Evolutionary conservation across 2,113 vertebrate species (phyloP).

Genomic region (Todiramphus saurophagus): DNA sequence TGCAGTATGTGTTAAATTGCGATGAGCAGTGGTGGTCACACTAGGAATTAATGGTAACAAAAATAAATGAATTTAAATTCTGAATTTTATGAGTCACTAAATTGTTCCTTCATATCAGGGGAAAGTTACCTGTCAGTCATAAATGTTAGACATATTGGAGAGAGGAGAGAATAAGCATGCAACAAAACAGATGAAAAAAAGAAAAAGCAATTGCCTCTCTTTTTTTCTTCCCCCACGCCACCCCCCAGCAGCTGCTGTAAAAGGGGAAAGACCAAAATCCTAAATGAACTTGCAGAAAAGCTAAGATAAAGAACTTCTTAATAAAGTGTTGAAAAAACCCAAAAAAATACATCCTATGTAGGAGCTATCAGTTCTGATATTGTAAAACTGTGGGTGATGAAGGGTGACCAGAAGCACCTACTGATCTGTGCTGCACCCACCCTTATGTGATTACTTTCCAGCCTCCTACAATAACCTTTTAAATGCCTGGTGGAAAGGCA

Average conservation of each 20-base stretch:
- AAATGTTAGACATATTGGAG: background rate
- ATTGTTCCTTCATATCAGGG: background rate
- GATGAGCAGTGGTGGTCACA: constrained; percentile 29
- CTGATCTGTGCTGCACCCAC: background rate
- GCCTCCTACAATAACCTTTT: background rate
- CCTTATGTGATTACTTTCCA: background rate
- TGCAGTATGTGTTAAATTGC: constrained; percentile 53
- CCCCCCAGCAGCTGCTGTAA: background rate
- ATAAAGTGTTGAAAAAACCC: background rate
- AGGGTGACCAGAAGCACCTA: background rate
- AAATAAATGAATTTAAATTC: constrained; percentile 42
- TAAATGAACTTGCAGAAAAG: background rate
- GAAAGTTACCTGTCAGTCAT: background rate
- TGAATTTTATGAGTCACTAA: constrained; percentile 13
- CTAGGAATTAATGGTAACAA: constrained; percentile 29
- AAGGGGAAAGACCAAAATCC: background rate
- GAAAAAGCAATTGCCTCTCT: background rate
- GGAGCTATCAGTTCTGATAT: background rate
- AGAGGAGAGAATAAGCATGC: background rate
- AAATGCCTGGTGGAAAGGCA: background rate
- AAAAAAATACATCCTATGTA: background rate
- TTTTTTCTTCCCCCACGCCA: background rate
- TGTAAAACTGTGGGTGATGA: background rate
- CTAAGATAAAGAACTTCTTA: background rate
- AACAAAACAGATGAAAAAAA: background rate